Evolutionary conservation across 2,113 vertebrate genomes (phyloP), one percentile per base, ranked within the genome.

Genomic region (Acanthochromis polyacanthus): DNA sequence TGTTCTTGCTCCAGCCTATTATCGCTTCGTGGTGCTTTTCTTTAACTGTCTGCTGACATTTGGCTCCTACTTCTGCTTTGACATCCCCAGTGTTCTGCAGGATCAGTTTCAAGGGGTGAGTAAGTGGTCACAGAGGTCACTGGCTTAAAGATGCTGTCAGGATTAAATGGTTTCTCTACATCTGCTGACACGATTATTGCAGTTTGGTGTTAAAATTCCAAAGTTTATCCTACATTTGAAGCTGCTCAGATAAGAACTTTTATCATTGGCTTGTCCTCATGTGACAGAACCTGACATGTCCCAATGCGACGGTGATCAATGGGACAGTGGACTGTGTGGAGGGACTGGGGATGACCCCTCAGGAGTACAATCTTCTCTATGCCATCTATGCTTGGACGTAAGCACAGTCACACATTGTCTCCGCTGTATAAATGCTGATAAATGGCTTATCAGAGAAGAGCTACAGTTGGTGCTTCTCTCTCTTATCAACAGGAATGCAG

Each of bases 21-120:
- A 95, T 86, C 91, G 95, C 40, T 96, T 97, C 17, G 5, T 92
- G 80, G 93, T 96, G 65, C 93, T 96, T 1, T 93, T 96, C 85
- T 96, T 96, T 91, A 96, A 93, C 83, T 96, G 95, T 56, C 78
- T 96, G 78, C 89, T 96, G 81, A 95, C 94, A 3, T 96, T 96
- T 1, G 92, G 94, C 57, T 95, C 95, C 32, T 96, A 93, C 86
- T 96, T 96, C 90, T 96, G 95, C 92, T 96, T 95, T 5, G 92
- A 96, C 83, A 95, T 96, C 28, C 95, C 94, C 74, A 94, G 96
- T 38, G 93, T 95, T 36, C 84, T 96, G 56, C 96, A 96, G 86
- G 94, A 96, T 23, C 95, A 95, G 86, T 94, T 96, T 55, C 96
- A 96, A 67, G 95, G 96, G 85, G 94, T 96, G 11, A 93, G 94